These are phyloP conservation scores for Drosophila hamatofila DNA, from an alignment of 2,888 invertebrate species.

Conservation along the genomic window DNA sequence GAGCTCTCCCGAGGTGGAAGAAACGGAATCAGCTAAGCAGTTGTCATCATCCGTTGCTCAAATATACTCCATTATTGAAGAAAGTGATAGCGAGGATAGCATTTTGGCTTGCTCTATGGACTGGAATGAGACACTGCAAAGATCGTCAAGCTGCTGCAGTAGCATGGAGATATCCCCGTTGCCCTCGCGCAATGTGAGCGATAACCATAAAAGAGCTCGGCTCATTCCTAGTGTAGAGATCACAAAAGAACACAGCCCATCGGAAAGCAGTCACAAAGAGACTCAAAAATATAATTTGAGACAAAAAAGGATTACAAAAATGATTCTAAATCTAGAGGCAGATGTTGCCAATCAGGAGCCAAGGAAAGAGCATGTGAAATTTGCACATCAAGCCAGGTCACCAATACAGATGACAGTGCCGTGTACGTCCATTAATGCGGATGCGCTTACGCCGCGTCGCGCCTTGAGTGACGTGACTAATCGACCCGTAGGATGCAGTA, in stretches of 20 bases:
- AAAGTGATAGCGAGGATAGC: constrained; percentile 28
- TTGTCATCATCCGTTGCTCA: not conserved
- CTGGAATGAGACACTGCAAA: not conserved
- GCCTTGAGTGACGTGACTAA: constrained; percentile 15
- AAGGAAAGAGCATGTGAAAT: constrained; percentile 14
- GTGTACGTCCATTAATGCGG: not conserved
- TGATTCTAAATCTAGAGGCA: not conserved
- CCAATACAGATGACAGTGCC: constrained; percentile 1
- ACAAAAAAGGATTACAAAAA: not conserved
- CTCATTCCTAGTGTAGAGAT: not conserved
- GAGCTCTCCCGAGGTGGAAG: constrained; percentile 16
- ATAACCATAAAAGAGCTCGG: not conserved
- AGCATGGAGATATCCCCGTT: not conserved
- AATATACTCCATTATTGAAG: constrained; percentile 38
- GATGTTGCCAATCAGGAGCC: not conserved
- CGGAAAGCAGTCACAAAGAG: not conserved
- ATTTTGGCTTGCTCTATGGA: not conserved
- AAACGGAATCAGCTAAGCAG: not conserved
- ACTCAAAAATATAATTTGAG: constrained; percentile 1
- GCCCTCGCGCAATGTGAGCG: constrained; percentile 19
- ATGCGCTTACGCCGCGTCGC: constrained; percentile 15
- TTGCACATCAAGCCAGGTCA: not conserved
- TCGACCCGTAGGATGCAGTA: constrained; percentile 23
- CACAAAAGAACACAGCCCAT: not conserved
- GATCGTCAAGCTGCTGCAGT: not conserved